phyloP scores from a whole-genome alignment of 1,140 invertebrate species.

The Platyura marginata region DNA sequence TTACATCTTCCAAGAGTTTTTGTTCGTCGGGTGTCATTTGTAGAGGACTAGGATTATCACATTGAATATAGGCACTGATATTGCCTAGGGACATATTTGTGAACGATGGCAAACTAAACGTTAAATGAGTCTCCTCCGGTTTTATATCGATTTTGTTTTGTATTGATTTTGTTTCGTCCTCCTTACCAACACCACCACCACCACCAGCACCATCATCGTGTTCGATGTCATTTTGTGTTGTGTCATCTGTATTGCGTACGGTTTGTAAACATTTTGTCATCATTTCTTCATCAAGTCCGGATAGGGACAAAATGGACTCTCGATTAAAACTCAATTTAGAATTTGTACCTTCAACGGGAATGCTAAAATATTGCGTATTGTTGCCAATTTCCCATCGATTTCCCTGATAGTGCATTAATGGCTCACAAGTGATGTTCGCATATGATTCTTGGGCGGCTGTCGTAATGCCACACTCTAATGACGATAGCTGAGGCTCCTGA shows the following conservation, averaged over 20 bases:
- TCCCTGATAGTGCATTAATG: slow-evolving; percentile 30
- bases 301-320: slow-evolving; percentile 34
- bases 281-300: slow-evolving; percentile 32
- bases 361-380: slow-evolving; percentile 32
- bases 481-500: slow-evolving; percentile 16
- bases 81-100: slow-evolving; percentile 30
- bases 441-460: slow-evolving; percentile 11
- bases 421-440: slow-evolving; percentile 23
- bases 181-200: too few relatives aligned
- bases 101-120: slow-evolving; percentile 27
- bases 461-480: slow-evolving; percentile 10
- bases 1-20: slow-evolving; percentile 49
- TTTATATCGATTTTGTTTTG: slow-evolving; percentile 14
- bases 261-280: slow-evolving; percentile 25
- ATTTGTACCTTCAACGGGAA: slow-evolving; percentile 33
- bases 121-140: slow-evolving; percentile 14
- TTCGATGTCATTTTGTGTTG: slow-evolving; percentile 1
- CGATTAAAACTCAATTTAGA: slow-evolving; percentile 15
- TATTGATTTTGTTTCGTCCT: neutral
- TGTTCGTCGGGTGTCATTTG: slow-evolving; percentile 59
- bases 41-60: slow-evolving; percentile 54
- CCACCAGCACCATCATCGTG: slow-evolving; percentile 1
- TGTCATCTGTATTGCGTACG: neutral
- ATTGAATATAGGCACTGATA: slow-evolving; percentile 41
- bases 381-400: slow-evolving; percentile 38